phyloP scores from a whole-genome alignment of 2,797 vertebrate genomes.

The Acanthornis magna region DNA sequence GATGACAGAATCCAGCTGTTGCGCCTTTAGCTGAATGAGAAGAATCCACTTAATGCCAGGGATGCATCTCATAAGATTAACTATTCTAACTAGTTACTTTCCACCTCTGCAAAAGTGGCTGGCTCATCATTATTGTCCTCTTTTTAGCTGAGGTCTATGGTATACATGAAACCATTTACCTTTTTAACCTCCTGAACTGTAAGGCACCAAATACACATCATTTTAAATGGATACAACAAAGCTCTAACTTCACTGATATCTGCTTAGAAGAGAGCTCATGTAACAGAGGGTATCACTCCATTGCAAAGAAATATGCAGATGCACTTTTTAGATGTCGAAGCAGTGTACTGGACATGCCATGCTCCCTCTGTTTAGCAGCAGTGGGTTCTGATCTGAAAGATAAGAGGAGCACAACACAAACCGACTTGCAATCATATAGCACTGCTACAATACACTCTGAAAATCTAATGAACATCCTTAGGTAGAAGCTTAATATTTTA shows the following conservation, averaged over 20 bases:
- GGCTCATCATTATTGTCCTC: constrained; percentile 51
- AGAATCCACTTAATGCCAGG: constrained; percentile 75
- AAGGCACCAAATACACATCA: constrained; percentile 11
- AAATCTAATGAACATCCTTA: neutral
- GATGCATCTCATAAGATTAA: constrained; percentile 72
- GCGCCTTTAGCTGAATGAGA: constrained; percentile 56
- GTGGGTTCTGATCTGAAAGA: neutral
- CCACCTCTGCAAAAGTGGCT: constrained; percentile 68
- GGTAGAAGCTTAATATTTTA: neutral
- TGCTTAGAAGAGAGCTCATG: neutral
- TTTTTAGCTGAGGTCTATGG: constrained; percentile 24
- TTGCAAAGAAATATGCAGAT: neutral
- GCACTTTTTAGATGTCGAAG: neutral
- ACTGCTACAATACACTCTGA: neutral
- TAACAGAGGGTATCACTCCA: neutral
- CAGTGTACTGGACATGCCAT: neutral
- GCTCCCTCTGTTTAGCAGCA: neutral
- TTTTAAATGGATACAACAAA: constrained; percentile 25
- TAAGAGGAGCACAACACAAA: neutral
- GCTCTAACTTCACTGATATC: neutral
- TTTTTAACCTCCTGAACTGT: constrained; percentile 75
- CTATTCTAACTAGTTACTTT: constrained; percentile 70
- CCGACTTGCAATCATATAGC: neutral
- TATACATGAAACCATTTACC: constrained; percentile 77
- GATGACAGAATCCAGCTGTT: constrained; percentile 93